phyloP scores from a whole-genome alignment of 53 echinoderm and acorn worm genomes.

The Echinarachnius parma region DNA sequence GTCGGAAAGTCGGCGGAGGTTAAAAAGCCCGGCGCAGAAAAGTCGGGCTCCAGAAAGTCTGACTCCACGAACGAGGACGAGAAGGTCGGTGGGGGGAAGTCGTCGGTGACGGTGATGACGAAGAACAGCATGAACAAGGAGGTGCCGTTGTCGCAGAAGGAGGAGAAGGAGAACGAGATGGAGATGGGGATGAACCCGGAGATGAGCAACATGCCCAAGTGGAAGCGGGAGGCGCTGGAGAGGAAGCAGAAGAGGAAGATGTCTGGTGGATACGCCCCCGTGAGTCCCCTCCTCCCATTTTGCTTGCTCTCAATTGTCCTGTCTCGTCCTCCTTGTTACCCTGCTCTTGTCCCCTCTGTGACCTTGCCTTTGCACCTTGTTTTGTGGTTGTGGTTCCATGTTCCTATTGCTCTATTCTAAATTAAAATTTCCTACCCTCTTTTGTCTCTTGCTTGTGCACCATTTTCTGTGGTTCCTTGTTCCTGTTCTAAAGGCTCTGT shows the following conservation, averaged over 20 bases:
- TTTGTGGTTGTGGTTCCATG: not conserved
- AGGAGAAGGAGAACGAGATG: slow-evolving; percentile 10
- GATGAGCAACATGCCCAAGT: slow-evolving; percentile 13
- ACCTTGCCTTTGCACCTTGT: not conserved
- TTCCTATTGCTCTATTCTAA: too few relatives aligned
- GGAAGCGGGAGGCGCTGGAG: slow-evolving; percentile 32
- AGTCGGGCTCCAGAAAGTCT: too few relatives aligned
- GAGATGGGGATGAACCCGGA: slow-evolving; percentile 5
- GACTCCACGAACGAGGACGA: too few relatives aligned
- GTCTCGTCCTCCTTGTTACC: not conserved
- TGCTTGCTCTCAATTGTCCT: not conserved
- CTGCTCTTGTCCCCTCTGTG: not conserved
- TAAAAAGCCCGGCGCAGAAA: too few relatives aligned
- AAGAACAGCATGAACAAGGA: too few relatives aligned
- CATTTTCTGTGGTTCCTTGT: too few relatives aligned
- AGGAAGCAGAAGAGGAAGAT: slow-evolving; percentile 35
- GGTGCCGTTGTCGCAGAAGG: not conserved
- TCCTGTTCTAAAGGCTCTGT: too few relatives aligned
- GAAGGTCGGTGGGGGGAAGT: too few relatives aligned
- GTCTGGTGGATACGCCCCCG: slow-evolving; percentile 6
- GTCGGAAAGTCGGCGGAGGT: not conserved
- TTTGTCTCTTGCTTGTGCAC: too few relatives aligned
- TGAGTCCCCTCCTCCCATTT: slow-evolving; percentile 4
- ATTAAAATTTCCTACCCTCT: too few relatives aligned
- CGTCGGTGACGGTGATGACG: too few relatives aligned